Base-by-base conservation (phyloP, 2,797 vertebrate genomes). In the Pelobates cultripes region DNA sequence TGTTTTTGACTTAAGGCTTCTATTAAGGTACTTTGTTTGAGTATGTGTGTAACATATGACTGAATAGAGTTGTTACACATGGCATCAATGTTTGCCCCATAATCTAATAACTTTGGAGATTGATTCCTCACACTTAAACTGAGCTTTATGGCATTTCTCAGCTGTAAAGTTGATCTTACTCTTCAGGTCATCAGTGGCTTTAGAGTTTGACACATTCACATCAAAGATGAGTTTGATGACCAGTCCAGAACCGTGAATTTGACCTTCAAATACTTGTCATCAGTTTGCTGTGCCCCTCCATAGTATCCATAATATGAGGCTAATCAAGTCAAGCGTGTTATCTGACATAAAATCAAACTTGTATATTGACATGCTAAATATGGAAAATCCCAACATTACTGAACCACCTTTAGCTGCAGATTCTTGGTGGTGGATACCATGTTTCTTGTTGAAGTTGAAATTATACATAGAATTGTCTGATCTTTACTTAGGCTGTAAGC, bases 401-500 rank as follows among this genome's bases (percentile, higher is more conserved):
- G 61, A 3, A 3, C 61, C n/a, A 17, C 61, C 40, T 68, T 74
- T 57, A 13, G 7, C 64, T 47, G 17, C 14, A 51, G 70, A 7
- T 14, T 64, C 61, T 40, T 40, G 17, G 61, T 64, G 28, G 6
- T 64, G 17, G 7, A 64, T 64, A 6, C 61, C 17, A 7, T 28
- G n/a, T 17, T 64, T 64, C 17, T 28, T 64, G 3, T 1, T 6
- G 17, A 64, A 64, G 61, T 64, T 43, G 15, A 41, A 55, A 28
- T 28, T 28, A 28, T 28, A 28, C 28, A 28, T 5, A 61, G 3
- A 42, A 61, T 3, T 43, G 7, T 60, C 47, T 74, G 42, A 4
- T 3, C n/a, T 15, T 76, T 84, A 79, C 44, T 76, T 76, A 15
- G 60, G 43, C 28, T 79, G 82, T 57, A 84, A 43, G 63, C 77